Base-by-base conservation (phyloP, 2,797 vertebrate species). In the Sphaeramia orbicularis region DNA sequence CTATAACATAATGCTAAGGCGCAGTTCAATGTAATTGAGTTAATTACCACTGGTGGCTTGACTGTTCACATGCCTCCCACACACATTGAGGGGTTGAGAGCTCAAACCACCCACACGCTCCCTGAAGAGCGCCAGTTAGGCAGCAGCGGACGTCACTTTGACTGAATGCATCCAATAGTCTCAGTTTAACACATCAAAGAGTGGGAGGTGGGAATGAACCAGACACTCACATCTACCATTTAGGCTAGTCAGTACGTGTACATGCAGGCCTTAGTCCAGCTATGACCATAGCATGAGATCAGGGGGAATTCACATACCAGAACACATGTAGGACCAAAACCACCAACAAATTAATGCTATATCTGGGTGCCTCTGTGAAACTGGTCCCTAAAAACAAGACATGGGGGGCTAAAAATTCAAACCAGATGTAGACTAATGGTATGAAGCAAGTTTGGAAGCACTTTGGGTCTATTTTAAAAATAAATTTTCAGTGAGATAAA, bases 11-110 rank as follows among this genome's bases (percentile, higher is more conserved):
- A 84, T 66, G 37, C 40, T 10, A 27, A 18, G 16, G 63, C 71
- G 24, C 45, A 27, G 52, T 38, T 70, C 10, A 6, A 38, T 84
- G 56, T 81, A 85, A 88, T 80, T 52, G 58, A 89, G 72, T 80
- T 83, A 74, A 90, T 87, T 86, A 84, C 18, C 1, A 6, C 1
- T 52, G 63, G 21, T 71, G 9, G 50, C 58, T 43, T 35, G 61
- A 42, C 80, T 78, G 45, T 71, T 85, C 59, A 64, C 37, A 32
- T 53, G 44, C 71, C 71, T 73, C 79, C 58, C 71, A 80, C 76
- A 18, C 70, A 47, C 14, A 11, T 4, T 10, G 6, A 60, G 19
- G 75, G 66, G 68, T 14, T 6, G 51, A 59, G 24, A 71, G 82
- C 72, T 88, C 63, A 71, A 65, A 48, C 53, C 74, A 24, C 79